Base-by-base conservation (phyloP, 2,113 vertebrate species). In the Halichoerus grypus region DNA sequence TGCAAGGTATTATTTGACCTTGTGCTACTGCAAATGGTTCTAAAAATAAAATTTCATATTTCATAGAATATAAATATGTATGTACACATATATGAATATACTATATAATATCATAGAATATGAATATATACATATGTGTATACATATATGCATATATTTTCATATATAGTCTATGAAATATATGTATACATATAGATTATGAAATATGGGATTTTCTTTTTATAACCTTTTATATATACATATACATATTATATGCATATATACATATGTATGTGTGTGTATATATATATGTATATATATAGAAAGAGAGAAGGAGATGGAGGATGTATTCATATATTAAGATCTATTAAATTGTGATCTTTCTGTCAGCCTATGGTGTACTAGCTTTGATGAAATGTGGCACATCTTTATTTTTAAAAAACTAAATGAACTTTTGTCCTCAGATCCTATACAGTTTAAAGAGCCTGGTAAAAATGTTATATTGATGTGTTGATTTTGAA, bases 391-490 rank as follows among this genome's bases (percentile, higher is more conserved):
- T 55, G 18, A 91, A 82, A 82, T 51, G 5, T 63, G 19, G 0
- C 33, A 4, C 7, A 22, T 21, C 24, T 89, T 57, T 74, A 55
- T 65, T 15, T 71, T 15, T 13, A 24, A 24, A 76, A 46, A 26
- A 28, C 63, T 69, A 69, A 95, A 80, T 63, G 74, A 28, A 1
- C 16, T 76, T 94, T 90, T n/a, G 53, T 16, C 26, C 46, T 71
- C 61, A 90, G 31, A 77, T 36, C 26, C 31, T 79, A 69, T n/a
- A n/a, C 26, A 92, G 15, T 89, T 86, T 93, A 69, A 96, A 94
- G 2, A 87, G 12, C 26, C 18, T 93, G 24, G 13, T 57, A 59
- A 90, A 88, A 80, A 82, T 93, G 15, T 61, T 77, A 67, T 90
- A 26, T 61, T 95, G 65, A 59, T 91, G 0, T 81, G 86, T 89